Evolutionary conservation across 2,797 vertebrate species (phyloP).

Genomic region (Falco columbarius): DNA sequence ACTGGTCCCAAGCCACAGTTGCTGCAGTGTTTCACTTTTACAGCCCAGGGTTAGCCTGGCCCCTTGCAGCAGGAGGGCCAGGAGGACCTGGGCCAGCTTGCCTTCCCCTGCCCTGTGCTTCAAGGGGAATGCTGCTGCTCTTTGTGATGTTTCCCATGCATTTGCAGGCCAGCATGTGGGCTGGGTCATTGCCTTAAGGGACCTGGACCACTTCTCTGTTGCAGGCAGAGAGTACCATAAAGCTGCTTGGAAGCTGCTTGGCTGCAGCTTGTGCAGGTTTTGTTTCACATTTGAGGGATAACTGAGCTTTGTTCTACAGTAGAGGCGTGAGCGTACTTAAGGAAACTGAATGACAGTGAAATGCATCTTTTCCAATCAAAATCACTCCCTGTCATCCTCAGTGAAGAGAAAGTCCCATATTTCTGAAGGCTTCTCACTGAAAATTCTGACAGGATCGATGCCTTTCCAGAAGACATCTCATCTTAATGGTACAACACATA

Average conservation of each 20-base stretch:
- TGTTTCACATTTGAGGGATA: background rate
- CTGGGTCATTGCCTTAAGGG: background rate
- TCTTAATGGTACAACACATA: background rate
- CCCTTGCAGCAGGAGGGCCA: background rate
- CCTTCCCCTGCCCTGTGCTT: rapidly evolving
- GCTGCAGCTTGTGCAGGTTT: background rate
- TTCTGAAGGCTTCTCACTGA: background rate
- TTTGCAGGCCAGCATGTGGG: background rate
- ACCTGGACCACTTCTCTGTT: background rate
- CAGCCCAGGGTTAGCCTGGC: background rate
- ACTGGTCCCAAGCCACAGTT: background rate
- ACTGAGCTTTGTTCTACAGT: background rate
- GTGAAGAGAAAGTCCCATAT: background rate
- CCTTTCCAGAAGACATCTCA: background rate
- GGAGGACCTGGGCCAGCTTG: background rate
- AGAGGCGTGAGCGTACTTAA: background rate
- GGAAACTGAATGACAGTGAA: background rate
- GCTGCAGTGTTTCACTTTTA: background rate
- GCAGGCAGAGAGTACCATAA: background rate
- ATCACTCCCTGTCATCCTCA: background rate
- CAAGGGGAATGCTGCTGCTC: rapidly evolving
- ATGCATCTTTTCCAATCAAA: background rate
- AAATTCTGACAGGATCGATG: background rate
- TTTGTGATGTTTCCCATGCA: rapidly evolving
- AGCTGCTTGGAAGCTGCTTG: background rate